These are phyloP conservation scores for Nannospalax galili DNA, from an alignment of 2,113 vertebrate genomes.

Conservation along the genomic window DNA sequence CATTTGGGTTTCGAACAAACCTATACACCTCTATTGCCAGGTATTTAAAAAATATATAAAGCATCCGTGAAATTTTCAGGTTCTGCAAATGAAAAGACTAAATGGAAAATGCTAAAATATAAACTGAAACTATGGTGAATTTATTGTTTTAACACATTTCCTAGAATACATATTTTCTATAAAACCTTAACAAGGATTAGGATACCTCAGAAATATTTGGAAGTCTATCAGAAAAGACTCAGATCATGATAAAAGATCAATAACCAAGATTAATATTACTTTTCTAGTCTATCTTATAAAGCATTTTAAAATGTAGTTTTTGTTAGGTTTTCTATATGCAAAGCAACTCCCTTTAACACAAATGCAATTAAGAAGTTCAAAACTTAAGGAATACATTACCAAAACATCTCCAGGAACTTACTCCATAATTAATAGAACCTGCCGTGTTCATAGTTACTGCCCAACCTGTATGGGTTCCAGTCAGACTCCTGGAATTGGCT, in stretches of 20 bases:
- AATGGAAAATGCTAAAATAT: not conserved
- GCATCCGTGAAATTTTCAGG: not conserved
- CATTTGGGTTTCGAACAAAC: constrained; percentile 15
- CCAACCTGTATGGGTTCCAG: not conserved
- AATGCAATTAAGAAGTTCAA: constrained; percentile 56
- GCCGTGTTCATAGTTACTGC: not conserved
- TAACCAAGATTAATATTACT: not conserved
- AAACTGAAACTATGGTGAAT: not conserved
- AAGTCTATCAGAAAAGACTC: not conserved
- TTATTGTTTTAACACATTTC: constrained; percentile 12
- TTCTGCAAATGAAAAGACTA: constrained; percentile 42
- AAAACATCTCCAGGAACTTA: constrained; percentile 64
- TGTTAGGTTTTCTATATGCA: constrained; percentile 18
- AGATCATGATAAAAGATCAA: not conserved
- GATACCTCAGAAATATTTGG: not conserved
- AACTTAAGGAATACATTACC: constrained; percentile 61
- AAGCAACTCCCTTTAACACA: constrained; percentile 48
- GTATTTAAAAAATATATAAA: constrained; percentile 26
- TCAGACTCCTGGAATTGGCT: constrained; percentile 10
- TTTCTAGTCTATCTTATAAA: not conserved
- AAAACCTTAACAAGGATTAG: constrained; percentile 25
- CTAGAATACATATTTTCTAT: constrained; percentile 10
- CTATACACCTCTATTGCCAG: not conserved
- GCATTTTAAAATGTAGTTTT: not conserved
- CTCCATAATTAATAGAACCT: constrained; percentile 61